Evolutionary conservation across 1,140 invertebrate genomes (phyloP), one percentile per base, ranked within the genome.

Genomic region (Drosophila sechellia): DNA sequence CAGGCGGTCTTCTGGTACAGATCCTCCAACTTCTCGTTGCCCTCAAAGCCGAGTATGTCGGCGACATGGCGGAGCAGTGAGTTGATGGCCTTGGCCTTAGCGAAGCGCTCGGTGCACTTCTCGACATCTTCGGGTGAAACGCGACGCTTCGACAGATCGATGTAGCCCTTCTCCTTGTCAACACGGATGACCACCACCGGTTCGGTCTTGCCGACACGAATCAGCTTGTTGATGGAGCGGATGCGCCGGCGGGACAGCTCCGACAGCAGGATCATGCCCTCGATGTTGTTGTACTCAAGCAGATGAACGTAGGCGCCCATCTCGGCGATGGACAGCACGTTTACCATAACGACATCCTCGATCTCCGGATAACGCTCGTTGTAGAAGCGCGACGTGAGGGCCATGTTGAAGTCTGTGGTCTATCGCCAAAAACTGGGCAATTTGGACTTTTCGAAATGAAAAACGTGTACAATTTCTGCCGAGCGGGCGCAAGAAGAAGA

Each of bases 281-380:
- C 99, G 72, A 99, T 99, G 89, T 99, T 98, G 92, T 99, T 99
- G 92, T 99, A 99, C 93, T 99, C 99, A 54, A 99, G 93, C 50
- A 99, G 93, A 92, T 99, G 97, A 4, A 99, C 99, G 93, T 99
- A 99, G 5, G 99, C 99, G 65, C 99, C 99, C 98, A 99, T 99
- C 94, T 99, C 98, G 37, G 98, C 98, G 81, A 99, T 99, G 74
- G 97, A 97, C 13, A 97, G 94, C 2, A 99, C 99, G 92, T 99
- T 99, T 4, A 99, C 99, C 98, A 99, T 99, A 11, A 99, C 99
- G 34, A 99, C 98, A 95, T 99, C 99, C 86, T 99, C 99, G 35
- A 99, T 86, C 92, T 99, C 98, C 0, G 99, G 99, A 94, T 99
- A 99, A 90, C 97, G 98, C 93, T 99, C 97, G 84, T 97, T 96